Evolutionary conservation across 2,797 vertebrate species (phyloP), one percentile per base, ranked within the genome.

Genomic region (Alfaro cultratus): DNA sequence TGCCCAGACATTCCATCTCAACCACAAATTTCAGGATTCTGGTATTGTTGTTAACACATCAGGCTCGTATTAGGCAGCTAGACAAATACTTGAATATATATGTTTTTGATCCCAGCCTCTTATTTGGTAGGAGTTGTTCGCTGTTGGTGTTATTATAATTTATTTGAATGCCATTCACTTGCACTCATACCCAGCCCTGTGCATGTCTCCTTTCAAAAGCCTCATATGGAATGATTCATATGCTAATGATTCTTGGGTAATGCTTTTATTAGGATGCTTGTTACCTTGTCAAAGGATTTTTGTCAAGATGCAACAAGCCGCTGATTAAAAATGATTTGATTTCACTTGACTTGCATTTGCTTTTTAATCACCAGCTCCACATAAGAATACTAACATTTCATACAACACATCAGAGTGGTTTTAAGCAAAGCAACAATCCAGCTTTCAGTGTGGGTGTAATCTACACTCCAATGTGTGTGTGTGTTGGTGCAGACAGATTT

Each of bases 221-320:
- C 85, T 79, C 62, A 46, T 84, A 85, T 88, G 86, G 76, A 89
- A 86, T 85, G 91, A 93, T 92, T 94, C 91, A 93, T 92, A 89
- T 90, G 91, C 88, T 93, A 93, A 95, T 94, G 51, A 83, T 73
- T 84, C 85, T 68, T 77, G 86, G 89, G 81, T 91, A 85, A 89
- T 82, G 90, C 88, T 93, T 94, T 93, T 93, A 93, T 95, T 90
- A 91, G 92, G 89, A 89, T 79, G 89, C 92, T 89, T 91, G 93
- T 94, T 93, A 91, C 89, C 85, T 91, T 78, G 87, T 94, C 91
- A 92, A 91, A 93, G 85, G 90, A 85, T 92, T 94, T 91, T 89
- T 89, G 91, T 93, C 90, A 89, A 94, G 94, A 94, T 83, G 80
- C 91, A 92, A 93, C 92, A 93, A 90, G 90, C 92, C 53, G 79